Evolutionary conservation across 2,888 invertebrate species (phyloP).

Genomic region (Epirrhoe alternata): DNA sequence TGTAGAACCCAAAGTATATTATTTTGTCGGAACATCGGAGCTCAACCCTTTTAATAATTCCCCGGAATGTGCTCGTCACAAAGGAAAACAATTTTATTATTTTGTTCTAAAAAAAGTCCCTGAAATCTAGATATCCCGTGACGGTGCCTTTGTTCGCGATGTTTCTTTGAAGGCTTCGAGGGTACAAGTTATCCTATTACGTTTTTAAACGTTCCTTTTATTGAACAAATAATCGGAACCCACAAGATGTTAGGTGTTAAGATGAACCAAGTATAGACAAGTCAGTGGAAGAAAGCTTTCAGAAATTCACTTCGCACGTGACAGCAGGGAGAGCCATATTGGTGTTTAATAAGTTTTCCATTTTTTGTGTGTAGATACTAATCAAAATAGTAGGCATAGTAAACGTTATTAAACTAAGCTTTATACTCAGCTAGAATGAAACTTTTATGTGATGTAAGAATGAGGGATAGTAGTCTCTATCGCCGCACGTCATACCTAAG

Average conservation of each 20-base stretch:
- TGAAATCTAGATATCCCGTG: constrained; percentile 5
- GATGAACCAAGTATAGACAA: no score
- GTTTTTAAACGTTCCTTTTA: background rate
- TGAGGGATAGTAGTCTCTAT: no score
- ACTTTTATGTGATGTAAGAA: no score
- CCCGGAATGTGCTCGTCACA: background rate
- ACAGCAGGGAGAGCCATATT: no score
- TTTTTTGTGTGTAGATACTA: no score
- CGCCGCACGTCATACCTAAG: background rate
- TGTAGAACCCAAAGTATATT: background rate
- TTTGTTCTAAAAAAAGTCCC: constrained; percentile 1
- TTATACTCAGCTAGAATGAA: no score
- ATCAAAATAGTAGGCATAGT: no score
- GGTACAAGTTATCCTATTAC: background rate
- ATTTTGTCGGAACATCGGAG: background rate
- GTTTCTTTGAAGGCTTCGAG: constrained; percentile 6
- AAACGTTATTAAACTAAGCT: no score
- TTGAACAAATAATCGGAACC: background rate
- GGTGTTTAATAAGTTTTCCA: no score
- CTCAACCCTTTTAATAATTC: constrained; percentile 7
- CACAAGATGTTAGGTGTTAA: no score
- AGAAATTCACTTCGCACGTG: no score
- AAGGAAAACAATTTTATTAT: constrained; percentile 7
- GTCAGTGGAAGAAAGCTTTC: no score
- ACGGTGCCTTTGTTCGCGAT: constrained; percentile 6